A percentile compares a stretch with the other conserved stretches of the same genome.
Evolutionary conservation across 2,113 vertebrate species (phyloP).

Genomic region (Silurus glanis): DNA sequence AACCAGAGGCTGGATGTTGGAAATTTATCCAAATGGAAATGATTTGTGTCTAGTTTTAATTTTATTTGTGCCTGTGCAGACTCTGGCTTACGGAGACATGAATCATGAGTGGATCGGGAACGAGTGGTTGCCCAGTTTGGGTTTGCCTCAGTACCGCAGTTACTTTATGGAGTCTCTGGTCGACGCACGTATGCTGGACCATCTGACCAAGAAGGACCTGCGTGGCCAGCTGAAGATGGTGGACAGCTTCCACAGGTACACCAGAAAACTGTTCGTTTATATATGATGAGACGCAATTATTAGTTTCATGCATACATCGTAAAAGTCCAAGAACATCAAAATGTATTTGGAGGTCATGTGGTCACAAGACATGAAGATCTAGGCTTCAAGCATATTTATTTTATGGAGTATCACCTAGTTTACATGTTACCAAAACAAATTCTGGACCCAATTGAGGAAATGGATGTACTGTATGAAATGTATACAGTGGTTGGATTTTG

Average conservation of each 20-base stretch:
- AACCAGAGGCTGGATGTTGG: background rate
- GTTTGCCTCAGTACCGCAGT: slow-evolving; percentile 94
- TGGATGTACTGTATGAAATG: background rate
- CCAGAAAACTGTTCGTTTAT: too few relatives aligned
- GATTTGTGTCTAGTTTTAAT: background rate
- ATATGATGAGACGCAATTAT: background rate
- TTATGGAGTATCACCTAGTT: background rate
- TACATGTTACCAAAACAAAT: background rate
- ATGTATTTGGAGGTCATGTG: background rate
- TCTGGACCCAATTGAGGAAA: background rate
- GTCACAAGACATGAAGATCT: background rate
- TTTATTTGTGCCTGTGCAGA: slow-evolving; percentile 69
- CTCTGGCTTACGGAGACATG: slow-evolving; percentile 95
- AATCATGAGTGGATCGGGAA: slow-evolving; percentile 99
- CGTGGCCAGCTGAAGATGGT: slow-evolving; percentile 97
- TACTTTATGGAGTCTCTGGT: slow-evolving; percentile 99
- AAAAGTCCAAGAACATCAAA: background rate
- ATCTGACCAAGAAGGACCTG: slow-evolving; percentile 96
- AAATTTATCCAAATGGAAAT: too few relatives aligned
- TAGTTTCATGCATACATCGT: background rate
- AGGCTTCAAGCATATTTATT: background rate
- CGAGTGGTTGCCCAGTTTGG: slow-evolving; percentile 93
- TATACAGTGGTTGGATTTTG: background rate
- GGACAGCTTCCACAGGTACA: slow-evolving; percentile 94
- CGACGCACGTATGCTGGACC: slow-evolving; percentile 97